phyloP scores from a whole-genome alignment of 2,888 invertebrate species.

The Argyra leucocephala region DNA sequence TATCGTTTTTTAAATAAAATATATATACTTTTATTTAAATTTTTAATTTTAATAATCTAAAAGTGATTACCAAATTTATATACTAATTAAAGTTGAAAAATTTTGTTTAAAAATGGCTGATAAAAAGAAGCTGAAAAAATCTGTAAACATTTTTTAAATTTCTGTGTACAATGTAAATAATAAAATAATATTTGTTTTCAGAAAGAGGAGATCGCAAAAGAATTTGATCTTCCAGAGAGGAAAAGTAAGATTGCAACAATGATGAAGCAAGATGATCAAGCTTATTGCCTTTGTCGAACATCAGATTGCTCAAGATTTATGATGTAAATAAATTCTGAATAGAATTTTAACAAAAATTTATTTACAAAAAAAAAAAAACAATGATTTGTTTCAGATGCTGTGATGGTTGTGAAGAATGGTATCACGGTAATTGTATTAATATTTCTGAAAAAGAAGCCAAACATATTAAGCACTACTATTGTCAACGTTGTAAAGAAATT shows the following conservation, averaged over 20 bases:
- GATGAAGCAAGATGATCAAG: constrained; percentile 79
- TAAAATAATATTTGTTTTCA: constrained; percentile 20
- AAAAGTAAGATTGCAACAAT: constrained; percentile 83
- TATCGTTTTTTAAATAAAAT: too few relatives aligned
- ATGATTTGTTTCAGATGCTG: constrained; percentile 61
- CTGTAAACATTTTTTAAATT: neutral
- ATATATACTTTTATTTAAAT: too few relatives aligned
- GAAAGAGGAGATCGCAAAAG: constrained; percentile 81
- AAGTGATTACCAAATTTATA: too few relatives aligned
- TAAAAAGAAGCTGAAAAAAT: neutral
- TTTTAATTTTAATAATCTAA: too few relatives aligned
- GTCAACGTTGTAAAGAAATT: constrained; percentile 72
- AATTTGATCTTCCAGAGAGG: constrained; percentile 78
- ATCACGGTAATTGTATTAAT: constrained; percentile 94
- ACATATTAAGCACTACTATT: constrained; percentile 87
- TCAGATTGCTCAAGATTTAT: constrained; percentile 91
- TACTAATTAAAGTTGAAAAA: too few relatives aligned
- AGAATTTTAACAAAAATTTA: constrained; percentile 10
- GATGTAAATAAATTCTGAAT: constrained; percentile 60
- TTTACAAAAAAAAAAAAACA: neutral
- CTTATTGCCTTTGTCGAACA: constrained; percentile 89
- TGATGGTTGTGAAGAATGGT: constrained; percentile 97
- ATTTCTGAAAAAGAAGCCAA: constrained; percentile 89
- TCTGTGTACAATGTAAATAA: neutral
- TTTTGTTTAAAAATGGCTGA: neutral